phyloP scores from a whole-genome alignment of 2,888 invertebrate species.

The Arge pagana region DNA sequence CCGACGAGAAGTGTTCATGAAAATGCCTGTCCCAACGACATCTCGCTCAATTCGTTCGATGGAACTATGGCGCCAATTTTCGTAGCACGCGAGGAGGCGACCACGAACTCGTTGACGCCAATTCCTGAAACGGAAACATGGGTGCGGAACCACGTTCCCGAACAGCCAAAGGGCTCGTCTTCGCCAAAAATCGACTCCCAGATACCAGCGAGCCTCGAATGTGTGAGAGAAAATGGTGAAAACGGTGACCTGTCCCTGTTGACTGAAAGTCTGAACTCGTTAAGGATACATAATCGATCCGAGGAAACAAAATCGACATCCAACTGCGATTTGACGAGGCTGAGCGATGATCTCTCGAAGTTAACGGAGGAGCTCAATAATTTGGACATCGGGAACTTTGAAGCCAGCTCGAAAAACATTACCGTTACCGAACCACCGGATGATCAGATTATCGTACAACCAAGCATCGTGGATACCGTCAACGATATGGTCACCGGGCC shows the following conservation, averaged over 20 bases:
- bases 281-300: neutral
- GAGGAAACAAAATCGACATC: neutral
- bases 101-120: constrained; percentile 26
- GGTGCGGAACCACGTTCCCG: constrained; percentile 13
- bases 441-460: neutral
- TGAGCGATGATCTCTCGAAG: constrained; percentile 3
- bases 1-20: constrained; percentile 25
- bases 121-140: constrained; percentile 30
- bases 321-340: neutral
- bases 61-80: constrained; percentile 17
- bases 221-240: neutral
- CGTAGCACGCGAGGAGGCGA: constrained; percentile 24
- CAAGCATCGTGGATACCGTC: constrained; percentile 10
- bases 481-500: constrained; percentile 22
- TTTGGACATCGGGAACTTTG: neutral
- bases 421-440: neutral
- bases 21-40: constrained; percentile 33
- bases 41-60: constrained; percentile 32
- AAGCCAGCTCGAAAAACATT: neutral
- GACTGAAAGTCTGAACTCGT: neutral
- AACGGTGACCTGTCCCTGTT: neutral
- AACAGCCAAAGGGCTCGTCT: neutral
- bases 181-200: neutral
- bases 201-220: neutral
- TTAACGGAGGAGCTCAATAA: constrained; percentile 15